Conservation (phyloP, 2,888 invertebrate species). For the Cybosia mesomella region DNA sequence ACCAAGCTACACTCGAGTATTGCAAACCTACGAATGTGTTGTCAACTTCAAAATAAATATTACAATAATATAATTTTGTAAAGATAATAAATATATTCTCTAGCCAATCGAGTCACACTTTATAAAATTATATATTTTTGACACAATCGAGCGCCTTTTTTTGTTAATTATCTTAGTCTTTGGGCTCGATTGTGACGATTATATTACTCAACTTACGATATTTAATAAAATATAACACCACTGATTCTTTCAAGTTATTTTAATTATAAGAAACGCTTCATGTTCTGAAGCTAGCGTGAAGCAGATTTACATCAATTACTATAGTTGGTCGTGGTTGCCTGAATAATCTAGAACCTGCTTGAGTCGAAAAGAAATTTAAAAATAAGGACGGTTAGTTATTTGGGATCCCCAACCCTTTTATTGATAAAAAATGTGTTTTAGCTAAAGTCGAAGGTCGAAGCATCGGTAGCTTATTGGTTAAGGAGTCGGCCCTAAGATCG, state of each 20-base stretch:
- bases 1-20: slow-evolving; percentile 19
- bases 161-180: not conserved
- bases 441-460: no score
- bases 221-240: slow-evolving; percentile 18
- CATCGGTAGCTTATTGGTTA: no score
- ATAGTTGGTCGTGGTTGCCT: not conserved
- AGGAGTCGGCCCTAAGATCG: no score
- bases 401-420: not conserved
- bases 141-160: slow-evolving; percentile 10
- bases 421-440: not conserved
- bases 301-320: slow-evolving; percentile 2
- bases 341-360: not conserved
- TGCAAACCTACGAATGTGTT: slow-evolving; percentile 15
- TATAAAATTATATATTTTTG: slow-evolving; percentile 20
- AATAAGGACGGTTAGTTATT: slow-evolving; percentile 11
- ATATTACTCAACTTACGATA: slow-evolving; percentile 20
- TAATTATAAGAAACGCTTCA: slow-evolving; percentile 3
- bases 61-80: slow-evolving; percentile 17
- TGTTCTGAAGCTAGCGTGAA: slow-evolving; percentile 2
- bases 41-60: slow-evolving; percentile 16
- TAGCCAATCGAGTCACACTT: slow-evolving; percentile 21
- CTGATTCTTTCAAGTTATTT: slow-evolving; percentile 10
- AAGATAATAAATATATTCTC: slow-evolving; percentile 20
- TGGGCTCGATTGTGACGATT: slow-evolving; percentile 3
- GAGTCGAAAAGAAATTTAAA: not conserved